Conservation (phyloP, 2,113 vertebrate species). For the Entelurus aequoreus region DNA sequence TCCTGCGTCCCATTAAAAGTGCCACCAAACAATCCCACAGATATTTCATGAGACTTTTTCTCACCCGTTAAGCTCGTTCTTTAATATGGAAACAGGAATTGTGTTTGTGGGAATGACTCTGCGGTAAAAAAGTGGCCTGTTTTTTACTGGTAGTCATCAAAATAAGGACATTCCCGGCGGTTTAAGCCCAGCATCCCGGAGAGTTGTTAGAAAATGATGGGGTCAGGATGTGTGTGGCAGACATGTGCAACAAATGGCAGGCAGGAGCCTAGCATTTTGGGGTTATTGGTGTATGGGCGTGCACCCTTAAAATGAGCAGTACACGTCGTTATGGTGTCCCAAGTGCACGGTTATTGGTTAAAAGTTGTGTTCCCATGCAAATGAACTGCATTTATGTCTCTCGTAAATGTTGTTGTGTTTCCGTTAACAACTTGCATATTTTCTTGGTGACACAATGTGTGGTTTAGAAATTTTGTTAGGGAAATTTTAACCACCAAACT, state of each 20-base stretch:
- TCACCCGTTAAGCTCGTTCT: slow-evolving; percentile 61
- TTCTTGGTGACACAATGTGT: not conserved
- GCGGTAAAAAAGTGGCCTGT: slow-evolving; percentile 16
- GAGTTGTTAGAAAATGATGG: slow-evolving; percentile 53
- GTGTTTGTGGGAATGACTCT: slow-evolving; percentile 40
- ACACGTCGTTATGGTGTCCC: slow-evolving; percentile 3
- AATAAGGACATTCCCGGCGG: slow-evolving; percentile 64
- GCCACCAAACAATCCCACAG: slow-evolving; percentile 67
- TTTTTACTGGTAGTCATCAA: slow-evolving; percentile 55
- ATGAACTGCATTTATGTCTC: not conserved
- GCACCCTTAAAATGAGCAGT: slow-evolving; percentile 4
- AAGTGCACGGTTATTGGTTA: slow-evolving; percentile 12
- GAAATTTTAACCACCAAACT: not conserved
- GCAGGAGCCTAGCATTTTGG: slow-evolving; percentile 22
- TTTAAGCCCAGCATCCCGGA: slow-evolving; percentile 53
- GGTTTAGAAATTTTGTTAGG: not conserved
- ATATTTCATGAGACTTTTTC: slow-evolving; percentile 64
- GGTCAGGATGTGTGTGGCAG: slow-evolving; percentile 46
- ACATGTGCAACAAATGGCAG: slow-evolving; percentile 35
- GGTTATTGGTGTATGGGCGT: slow-evolving; percentile 12
- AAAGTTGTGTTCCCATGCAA: slow-evolving; percentile 3
- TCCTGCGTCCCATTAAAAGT: slow-evolving; percentile 43
- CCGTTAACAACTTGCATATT: not conserved
- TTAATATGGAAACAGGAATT: slow-evolving; percentile 70
- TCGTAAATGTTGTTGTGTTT: not conserved